Evolutionary conservation across 2,888 invertebrate genomes (phyloP).

Genomic region (Rhodophaea formosa): DNA sequence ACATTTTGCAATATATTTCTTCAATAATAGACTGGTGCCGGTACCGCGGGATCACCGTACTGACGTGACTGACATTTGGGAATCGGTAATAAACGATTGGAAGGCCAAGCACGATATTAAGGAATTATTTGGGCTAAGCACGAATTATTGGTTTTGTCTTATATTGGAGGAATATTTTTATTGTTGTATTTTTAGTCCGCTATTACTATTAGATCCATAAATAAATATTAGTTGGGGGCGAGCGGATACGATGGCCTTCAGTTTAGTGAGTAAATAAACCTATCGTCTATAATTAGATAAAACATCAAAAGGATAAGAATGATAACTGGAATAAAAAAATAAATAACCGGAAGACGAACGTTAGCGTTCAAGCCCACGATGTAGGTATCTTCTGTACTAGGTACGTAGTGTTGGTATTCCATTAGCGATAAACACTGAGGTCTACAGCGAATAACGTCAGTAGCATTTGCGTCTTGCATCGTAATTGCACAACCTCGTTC

Average conservation of each 20-base stretch:
- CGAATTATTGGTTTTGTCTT: neutral
- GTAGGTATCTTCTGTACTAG: too few species aligned
- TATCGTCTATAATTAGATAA: neutral
- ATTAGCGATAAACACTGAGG: neutral
- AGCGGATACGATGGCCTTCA: neutral
- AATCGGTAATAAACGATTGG: constrained; percentile 42
- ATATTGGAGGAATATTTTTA: neutral
- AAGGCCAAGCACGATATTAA: constrained; percentile 41
- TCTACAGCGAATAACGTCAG: neutral
- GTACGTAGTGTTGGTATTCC: neutral
- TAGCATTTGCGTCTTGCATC: neutral
- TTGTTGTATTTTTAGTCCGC: neutral
- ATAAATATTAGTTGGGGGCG: constrained; percentile 2
- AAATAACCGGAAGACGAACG: neutral
- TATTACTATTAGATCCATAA: neutral
- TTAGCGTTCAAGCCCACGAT: neutral
- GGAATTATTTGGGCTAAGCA: constrained; percentile 13
- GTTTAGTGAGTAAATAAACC: neutral
- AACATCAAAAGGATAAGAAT: neutral
- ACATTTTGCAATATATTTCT: constrained; percentile 40
- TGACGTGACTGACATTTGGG: constrained; percentile 65
- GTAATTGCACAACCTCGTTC: constrained; percentile 3
- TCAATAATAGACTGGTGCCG: constrained; percentile 54
- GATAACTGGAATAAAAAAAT: neutral
- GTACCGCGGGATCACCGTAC: constrained; percentile 56